Evolutionary conservation across 2,888 invertebrate species (phyloP).

Genomic region (Gisinianus flammeolus): DNA sequence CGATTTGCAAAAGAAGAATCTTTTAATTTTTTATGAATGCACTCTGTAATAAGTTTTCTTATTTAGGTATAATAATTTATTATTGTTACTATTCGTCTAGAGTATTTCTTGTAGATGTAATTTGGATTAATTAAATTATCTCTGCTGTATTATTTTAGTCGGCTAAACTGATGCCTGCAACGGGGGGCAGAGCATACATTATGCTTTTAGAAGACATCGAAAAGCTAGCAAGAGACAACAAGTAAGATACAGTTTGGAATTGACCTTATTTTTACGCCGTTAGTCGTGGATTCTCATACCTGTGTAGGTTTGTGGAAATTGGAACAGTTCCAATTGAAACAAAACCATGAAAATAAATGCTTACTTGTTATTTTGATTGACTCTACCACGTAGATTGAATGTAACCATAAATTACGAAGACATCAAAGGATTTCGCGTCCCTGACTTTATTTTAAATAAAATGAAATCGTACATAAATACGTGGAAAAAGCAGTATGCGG

Average conservation of each 20-base stretch:
- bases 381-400: conserved; percentile 50
- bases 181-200: conserved; percentile 79
- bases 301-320: not conserved
- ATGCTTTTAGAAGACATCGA: conserved; percentile 79
- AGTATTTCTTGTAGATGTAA: too few species aligned
- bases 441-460: conserved; percentile 76
- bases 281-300: not conserved
- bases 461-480: conserved; percentile 71
- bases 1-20: too few species aligned
- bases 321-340: conserved; percentile 5
- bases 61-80: too few species aligned
- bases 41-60: too few species aligned
- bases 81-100: too few species aligned
- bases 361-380: conserved; percentile 21
- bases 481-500: conserved; percentile 59
- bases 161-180: conserved; percentile 77
- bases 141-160: too few species aligned
- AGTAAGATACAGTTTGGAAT: conserved; percentile 64
- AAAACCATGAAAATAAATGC: not conserved
- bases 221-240: conserved; percentile 75
- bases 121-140: too few species aligned
- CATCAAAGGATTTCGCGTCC: conserved; percentile 76
- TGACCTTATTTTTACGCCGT: conserved; percentile 31
- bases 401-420: conserved; percentile 64
- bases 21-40: too few species aligned